A percentile compares a stretch with the other conserved stretches of the same genome.
These are phyloP conservation scores for Antheraea assamensis DNA, from an alignment of 2,888 invertebrate genomes.

Conservation along the genomic window DNA sequence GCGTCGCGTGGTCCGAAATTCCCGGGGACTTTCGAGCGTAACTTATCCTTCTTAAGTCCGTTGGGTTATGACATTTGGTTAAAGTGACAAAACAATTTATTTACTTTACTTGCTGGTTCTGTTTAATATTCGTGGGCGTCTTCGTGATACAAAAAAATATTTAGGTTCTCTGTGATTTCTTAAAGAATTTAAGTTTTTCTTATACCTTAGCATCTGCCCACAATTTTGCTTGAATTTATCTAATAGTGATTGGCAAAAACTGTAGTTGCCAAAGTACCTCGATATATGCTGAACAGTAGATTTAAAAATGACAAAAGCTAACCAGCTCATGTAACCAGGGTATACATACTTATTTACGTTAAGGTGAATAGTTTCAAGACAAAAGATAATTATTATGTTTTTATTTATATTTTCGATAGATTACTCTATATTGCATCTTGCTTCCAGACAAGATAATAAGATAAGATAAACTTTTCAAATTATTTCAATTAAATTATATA, in stretches of 20 bases:
- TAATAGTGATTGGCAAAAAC: too few relatives aligned
- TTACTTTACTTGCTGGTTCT: slow-evolving; percentile 15
- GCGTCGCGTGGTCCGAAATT: slow-evolving; percentile 30
- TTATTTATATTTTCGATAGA: too few relatives aligned
- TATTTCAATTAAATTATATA: background rate
- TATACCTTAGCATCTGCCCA: background rate
- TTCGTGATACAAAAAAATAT: too few relatives aligned
- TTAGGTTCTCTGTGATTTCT: too few relatives aligned
- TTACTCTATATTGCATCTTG: too few relatives aligned
- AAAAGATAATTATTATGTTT: too few relatives aligned
- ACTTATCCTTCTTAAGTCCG: slow-evolving; percentile 40
- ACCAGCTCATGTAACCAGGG: background rate
- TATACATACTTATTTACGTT: too few relatives aligned
- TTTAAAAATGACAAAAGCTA: background rate
- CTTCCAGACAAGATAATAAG: too few relatives aligned
- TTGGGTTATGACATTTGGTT: slow-evolving; percentile 28
- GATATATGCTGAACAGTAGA: background rate
- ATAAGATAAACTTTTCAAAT: too few relatives aligned
- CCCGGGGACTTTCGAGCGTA: slow-evolving; percentile 39
- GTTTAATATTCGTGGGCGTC: background rate
- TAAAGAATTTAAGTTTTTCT: too few relatives aligned
- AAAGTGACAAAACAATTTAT: slow-evolving; percentile 38
- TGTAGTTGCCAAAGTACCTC: background rate
- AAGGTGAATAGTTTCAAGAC: too few relatives aligned
- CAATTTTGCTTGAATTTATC: background rate